Evolutionary conservation across 2,797 vertebrate species (phyloP), one percentile per base, ranked within the genome.

Genomic region (Hephaestus fuliginosus): DNA sequence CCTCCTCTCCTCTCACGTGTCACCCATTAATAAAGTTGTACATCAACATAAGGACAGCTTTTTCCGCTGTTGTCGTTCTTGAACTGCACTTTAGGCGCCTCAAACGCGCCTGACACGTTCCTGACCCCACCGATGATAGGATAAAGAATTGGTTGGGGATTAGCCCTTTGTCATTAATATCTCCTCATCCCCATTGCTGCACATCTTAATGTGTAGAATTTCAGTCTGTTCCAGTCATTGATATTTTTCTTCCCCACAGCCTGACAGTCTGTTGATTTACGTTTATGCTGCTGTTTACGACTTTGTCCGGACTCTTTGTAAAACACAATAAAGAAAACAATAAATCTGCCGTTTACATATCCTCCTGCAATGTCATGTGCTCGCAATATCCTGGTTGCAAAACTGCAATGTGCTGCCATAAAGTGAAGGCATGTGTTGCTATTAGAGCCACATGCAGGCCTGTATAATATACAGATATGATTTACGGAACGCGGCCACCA

Each of bases 401-500:
- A 72, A 58, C 70, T 53, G 74, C 44, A 74, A 84, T 66, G 56
- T 60, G 44, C 12, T n/a, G 70, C 78, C 73, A 85, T 88, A 86
- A 91, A 89, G 55, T 69, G 74, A 75, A 82, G 70, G 74, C 80
- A 81, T 81, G 83, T 85, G 82, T 80, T 84, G 79, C 71, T 78
- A 83, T 88, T 84, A 85, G 61, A 81, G 82, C 67, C 81, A 76
- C 81, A 90, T 87, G 76, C 82, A 68, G 67, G 33, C 22, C 73
- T 70, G 52, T 82, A 85, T 70, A 87, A 88, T 83, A 81, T 61
- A 82, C 76, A 76, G 65, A 83, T 88, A 76, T 93, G 91, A 94
- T 95, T 94, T 90, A 95, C 93, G 86, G 88, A 91, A 75, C 74
- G 12, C 22, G 55, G 12, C 76, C 78, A 67, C 86, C 74, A 71